Evolutionary conservation across 2,888 invertebrate genomes (phyloP), one percentile per base, ranked within the genome.

Genomic region (Cataglyphis cursor): DNA sequence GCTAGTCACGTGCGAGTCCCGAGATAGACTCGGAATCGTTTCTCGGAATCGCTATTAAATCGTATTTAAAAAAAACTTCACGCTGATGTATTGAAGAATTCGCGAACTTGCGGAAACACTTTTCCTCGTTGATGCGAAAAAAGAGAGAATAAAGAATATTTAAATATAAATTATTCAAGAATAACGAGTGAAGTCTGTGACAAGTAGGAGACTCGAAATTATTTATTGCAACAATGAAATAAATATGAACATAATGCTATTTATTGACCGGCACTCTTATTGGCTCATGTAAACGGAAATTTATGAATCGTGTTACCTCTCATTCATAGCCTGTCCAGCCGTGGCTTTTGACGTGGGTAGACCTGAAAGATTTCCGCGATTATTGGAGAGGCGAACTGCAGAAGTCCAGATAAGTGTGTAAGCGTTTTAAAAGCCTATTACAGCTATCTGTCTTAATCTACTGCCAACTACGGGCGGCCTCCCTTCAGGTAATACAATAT

Each of bases 401-500:
- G 88, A 89, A 90, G 90, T 90, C 84, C 75, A 65, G 84, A 65
- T 72, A 57, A 84, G 81, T 85, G 87, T 88, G 84, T 68, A 76
- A 90, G 89, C 87, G 85, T 87, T 89, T 89, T 90, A 90, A 90
- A 90, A 90, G 89, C 90, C 90, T 90, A 90, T 90, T 90, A 90
- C 83, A 57, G 68, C 84, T 89, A 90, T 90, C 90, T 83, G 61
- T 61, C 62, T 68, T 78, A 81, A 90, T 90, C 90, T 90, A 87
- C 85, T 85, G 88, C 78, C 85, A 87, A 85, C 51, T 48, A 48
- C 84, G 84, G 76, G 51, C 35, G 81, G 75, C 85, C 80, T 62
- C 61, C 61, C 66, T 68, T 44, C 75, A 84, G 88, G 90, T 89
- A 90, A 90, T 85, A 89, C 89, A 90, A 90, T 90, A 90, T 90